Evolutionary conservation across 1,140 invertebrate species (phyloP).

Genomic region (Liolophura sinensis): DNA sequence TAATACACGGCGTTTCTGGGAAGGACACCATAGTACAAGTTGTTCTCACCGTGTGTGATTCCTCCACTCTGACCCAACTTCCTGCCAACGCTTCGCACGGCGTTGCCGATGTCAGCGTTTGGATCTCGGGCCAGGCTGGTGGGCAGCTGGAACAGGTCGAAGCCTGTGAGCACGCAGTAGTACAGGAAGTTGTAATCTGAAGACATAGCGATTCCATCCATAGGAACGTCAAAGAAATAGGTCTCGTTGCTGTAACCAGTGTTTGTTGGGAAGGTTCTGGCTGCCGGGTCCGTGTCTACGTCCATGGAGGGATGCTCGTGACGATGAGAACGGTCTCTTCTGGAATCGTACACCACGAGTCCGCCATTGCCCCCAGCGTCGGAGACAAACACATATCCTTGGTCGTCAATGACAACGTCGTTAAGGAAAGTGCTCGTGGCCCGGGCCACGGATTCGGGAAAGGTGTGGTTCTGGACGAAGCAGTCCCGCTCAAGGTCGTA

Average conservation of each 20-base stretch:
- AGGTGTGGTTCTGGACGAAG: neutral
- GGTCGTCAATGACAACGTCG: conserved; percentile 1
- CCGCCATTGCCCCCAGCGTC: too few relatives aligned
- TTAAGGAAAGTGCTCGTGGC: neutral
- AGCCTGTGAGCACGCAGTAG: neutral
- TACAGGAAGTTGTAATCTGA: conserved; percentile 11
- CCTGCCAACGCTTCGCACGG: conserved; percentile 23
- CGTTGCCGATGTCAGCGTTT: conserved; percentile 9
- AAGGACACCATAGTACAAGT: conserved; percentile 23
- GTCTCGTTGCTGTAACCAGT: too few relatives aligned
- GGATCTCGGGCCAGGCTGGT: neutral
- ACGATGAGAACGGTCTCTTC: conserved; percentile 15
- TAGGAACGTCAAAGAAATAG: too few relatives aligned
- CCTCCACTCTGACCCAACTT: too few relatives aligned
- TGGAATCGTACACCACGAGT: conserved; percentile 31
- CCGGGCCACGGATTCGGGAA: neutral
- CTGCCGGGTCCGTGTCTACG: conserved; percentile 14
- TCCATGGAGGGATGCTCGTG: conserved; percentile 29
- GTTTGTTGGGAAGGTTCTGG: too few relatives aligned
- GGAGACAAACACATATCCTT: too few relatives aligned
- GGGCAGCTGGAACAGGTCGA: conserved; percentile 4
- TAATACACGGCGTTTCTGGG: conserved; percentile 20
- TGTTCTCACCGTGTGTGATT: conserved; percentile 20
- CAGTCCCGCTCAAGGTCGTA: neutral
- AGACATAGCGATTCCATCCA: neutral